Conservation (phyloP, 2,113 vertebrate species). For the Chamaea fasciata region DNA sequence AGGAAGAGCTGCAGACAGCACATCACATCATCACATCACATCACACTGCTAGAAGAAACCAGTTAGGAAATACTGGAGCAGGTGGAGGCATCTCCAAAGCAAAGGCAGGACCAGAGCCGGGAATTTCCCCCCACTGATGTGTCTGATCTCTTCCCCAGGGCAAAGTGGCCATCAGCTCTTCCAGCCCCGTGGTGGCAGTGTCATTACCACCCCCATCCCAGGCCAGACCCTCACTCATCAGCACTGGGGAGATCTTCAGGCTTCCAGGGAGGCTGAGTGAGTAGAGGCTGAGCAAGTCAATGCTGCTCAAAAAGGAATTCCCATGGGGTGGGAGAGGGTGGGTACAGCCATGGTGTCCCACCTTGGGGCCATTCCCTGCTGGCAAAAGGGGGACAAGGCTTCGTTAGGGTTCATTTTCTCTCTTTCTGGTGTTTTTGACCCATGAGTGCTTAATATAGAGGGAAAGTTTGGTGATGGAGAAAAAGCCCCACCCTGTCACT, state of each 20-base stretch:
- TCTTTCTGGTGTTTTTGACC: background rate
- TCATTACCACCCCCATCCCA: background rate
- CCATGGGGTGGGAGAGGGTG: background rate
- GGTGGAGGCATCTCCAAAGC: background rate
- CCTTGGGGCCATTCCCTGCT: background rate
- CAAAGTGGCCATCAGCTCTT: background rate
- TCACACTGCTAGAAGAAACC: background rate
- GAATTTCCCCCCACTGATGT: background rate
- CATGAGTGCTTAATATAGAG: background rate
- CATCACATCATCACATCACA: too few relatives aligned
- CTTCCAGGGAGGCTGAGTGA: conserved; percentile 84
- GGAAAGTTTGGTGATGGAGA: background rate
- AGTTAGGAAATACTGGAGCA: background rate
- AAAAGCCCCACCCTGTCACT: background rate
- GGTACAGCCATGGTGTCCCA: background rate
- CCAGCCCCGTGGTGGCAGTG: background rate
- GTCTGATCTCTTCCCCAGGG: conserved; percentile 27
- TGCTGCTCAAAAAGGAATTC: background rate
- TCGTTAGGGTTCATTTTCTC: background rate
- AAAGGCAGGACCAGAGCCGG: background rate
- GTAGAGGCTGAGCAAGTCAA: conserved; percentile 24
- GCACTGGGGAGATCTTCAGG: conserved; percentile 72
- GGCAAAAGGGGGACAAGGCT: background rate
- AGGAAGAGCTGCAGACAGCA: background rate
- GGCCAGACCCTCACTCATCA: background rate